A percentile compares a stretch with the other conserved stretches of the same genome.
Evolutionary conservation across 2,113 vertebrate species (phyloP).

Genomic region (Neopipo cinnamomea): DNA sequence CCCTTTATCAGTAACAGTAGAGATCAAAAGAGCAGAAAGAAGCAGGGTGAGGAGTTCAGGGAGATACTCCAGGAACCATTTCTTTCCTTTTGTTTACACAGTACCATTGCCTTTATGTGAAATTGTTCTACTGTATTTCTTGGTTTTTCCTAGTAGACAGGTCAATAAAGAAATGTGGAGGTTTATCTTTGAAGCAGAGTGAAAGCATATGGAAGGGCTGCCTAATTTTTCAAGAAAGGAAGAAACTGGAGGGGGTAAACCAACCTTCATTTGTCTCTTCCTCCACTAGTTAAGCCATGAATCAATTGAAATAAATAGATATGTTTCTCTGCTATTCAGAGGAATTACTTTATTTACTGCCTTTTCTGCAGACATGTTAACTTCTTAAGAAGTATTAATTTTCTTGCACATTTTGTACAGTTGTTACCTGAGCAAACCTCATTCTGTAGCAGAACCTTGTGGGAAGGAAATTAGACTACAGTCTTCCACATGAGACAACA

Average conservation of each 20-base stretch:
- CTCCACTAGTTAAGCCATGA: constrained; percentile 16
- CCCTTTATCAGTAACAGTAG: background rate
- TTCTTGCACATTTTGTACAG: background rate
- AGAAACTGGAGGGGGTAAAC: background rate
- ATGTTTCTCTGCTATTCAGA: constrained; percentile 13
- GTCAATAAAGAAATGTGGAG: background rate
- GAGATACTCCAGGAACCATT: background rate
- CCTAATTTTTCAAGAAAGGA: constrained; percentile 48
- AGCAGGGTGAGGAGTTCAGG: background rate
- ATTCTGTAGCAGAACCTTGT: constrained; percentile 66
- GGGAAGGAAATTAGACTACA: constrained; percentile 18
- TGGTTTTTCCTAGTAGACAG: background rate
- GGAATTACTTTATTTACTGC: background rate
- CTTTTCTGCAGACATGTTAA: background rate
- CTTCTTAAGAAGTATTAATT: background rate
- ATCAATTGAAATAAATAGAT: background rate
- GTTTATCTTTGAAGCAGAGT: constrained; percentile 42
- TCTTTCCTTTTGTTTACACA: constrained; percentile 9
- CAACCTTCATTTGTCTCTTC: constrained; percentile 39
- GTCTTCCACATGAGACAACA: background rate
- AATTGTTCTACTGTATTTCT: constrained; percentile 46
- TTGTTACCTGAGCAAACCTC: background rate
- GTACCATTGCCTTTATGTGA: constrained; percentile 37
- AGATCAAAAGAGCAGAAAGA: constrained; percentile 23
- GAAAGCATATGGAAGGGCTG: constrained; percentile 39